A percentile compares a stretch with the other conserved stretches of the same genome.
Evolutionary conservation across 2,113 vertebrate genomes (phyloP).

Genomic region (Podarcis cretensis): DNA sequence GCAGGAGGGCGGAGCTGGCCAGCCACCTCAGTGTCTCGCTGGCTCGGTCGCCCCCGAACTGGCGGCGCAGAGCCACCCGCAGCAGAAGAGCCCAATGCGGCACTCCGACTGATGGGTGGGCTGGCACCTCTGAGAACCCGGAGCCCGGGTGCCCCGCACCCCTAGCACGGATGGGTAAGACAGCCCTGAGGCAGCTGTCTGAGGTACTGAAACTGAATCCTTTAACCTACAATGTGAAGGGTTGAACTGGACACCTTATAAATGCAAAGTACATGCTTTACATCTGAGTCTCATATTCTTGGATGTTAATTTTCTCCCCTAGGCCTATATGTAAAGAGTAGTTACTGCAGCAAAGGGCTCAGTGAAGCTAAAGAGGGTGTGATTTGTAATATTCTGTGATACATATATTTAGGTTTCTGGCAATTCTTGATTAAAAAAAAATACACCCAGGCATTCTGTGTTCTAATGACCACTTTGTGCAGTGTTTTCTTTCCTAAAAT

Average conservation of each 20-base stretch:
- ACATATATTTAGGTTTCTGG: not conserved
- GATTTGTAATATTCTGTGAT: not conserved
- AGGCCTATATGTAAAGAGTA: not conserved
- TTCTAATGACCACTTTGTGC: not conserved
- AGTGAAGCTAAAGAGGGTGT: not conserved
- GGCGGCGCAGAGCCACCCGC: fast-evolving
- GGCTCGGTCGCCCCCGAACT: too few relatives aligned
- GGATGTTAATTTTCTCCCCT: too few relatives aligned
- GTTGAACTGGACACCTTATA: not conserved
- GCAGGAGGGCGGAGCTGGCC: too few relatives aligned
- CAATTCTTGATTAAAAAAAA: not conserved
- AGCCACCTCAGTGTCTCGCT: too few relatives aligned
- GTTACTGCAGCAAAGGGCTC: not conserved
- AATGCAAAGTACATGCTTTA: not conserved
- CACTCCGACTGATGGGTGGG: too few relatives aligned
- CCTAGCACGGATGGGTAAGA: too few relatives aligned
- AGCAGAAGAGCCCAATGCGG: too few relatives aligned
- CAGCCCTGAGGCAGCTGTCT: too few relatives aligned
- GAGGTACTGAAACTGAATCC: not conserved
- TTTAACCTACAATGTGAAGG: not conserved
- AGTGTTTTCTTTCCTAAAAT: conserved; percentile 16
- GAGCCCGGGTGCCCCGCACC: too few relatives aligned
- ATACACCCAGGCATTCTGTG: not conserved
- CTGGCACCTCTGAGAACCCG: too few relatives aligned
- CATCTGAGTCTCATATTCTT: not conserved